Conservation (phyloP, 2,113 vertebrate genomes). For the Neodon shergylaensis region DNA sequence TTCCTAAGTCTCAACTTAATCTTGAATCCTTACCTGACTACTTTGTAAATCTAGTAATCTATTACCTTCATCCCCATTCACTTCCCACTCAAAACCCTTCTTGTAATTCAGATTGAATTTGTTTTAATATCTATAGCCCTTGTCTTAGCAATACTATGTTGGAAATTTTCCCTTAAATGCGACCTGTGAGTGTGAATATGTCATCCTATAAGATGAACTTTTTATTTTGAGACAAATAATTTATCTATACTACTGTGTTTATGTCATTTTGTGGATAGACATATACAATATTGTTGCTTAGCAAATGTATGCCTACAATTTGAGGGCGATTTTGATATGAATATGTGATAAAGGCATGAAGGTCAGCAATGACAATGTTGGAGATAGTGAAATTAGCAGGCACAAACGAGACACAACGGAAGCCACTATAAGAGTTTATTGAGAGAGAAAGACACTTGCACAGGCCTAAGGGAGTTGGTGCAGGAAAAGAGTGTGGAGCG, state of each 20-base stretch:
- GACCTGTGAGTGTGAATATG: background rate
- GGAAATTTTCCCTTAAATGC: background rate
- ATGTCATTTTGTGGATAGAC: background rate
- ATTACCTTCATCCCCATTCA: background rate
- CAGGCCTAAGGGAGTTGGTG: no score
- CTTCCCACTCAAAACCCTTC: background rate
- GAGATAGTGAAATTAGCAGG: no score
- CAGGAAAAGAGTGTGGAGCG: no score
- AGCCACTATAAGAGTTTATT: no score
- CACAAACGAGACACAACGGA: no score
- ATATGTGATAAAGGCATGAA: background rate
- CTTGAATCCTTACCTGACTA: background rate
- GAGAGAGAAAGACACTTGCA: no score
- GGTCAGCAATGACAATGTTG: no score
- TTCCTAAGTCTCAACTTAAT: background rate
- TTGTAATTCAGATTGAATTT: background rate
- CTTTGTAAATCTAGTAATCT: background rate
- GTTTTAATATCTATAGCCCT: background rate
- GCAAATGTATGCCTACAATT: background rate
- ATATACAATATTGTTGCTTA: background rate
- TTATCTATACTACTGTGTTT: background rate
- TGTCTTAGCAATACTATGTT: background rate
- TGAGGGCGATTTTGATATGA: background rate
- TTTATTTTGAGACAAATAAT: background rate
- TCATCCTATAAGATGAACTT: background rate